Evolutionary conservation across 1,140 invertebrate genomes (phyloP), one percentile per base, ranked within the genome.

Genomic region (Nebria ingens): DNA sequence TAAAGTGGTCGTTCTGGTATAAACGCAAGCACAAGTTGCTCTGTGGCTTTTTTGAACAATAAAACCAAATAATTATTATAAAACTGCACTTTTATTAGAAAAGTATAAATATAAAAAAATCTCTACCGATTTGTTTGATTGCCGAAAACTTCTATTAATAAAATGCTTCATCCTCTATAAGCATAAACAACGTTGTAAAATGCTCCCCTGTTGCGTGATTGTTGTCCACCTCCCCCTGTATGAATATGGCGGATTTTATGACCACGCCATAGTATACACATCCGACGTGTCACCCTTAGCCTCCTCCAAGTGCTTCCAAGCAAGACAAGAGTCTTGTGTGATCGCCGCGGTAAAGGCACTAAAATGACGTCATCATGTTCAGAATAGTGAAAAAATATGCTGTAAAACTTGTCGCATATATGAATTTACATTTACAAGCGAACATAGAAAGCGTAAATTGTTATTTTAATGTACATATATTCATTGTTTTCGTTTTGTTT

Each of bases 301-400:
- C 25, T 6, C n/a, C 25, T n/a, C 25, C 6, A 34, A 6, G 25
- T n/a, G 25, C 25, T 34, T 34, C 25, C 25, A 9, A n/a, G n/a
- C n/a, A n/a, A n/a, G n/a, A n/a, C n/a, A n/a, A n/a, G n/a, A n/a
- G n/a, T n/a, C n/a, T n/a, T n/a, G n/a, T n/a, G n/a, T 34, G 25
- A 34, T 6, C 6, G 6, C 25, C 25, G n/a, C n/a, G n/a, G 25
- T 34, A 34, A 45, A 45, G 9, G 40, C 40, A 45, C 40, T 45
- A 45, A 45, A 45, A 45, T 45, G 40, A 45, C 40, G 40, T 45
- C 40, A 45, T 45, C 40, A 45, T 45, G 40, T 45, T 45, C 40
- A 45, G 40, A 45, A 45, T 17, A 45, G 40, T 45, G 40, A 45
- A 45, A 45, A 45, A 45, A 45, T 45, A 45, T 17, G 40, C 17